A percentile compares a stretch with the other conserved stretches of the same genome.
phyloP scores from a whole-genome alignment of 2,113 vertebrate genomes.

The Gallinago media region DNA sequence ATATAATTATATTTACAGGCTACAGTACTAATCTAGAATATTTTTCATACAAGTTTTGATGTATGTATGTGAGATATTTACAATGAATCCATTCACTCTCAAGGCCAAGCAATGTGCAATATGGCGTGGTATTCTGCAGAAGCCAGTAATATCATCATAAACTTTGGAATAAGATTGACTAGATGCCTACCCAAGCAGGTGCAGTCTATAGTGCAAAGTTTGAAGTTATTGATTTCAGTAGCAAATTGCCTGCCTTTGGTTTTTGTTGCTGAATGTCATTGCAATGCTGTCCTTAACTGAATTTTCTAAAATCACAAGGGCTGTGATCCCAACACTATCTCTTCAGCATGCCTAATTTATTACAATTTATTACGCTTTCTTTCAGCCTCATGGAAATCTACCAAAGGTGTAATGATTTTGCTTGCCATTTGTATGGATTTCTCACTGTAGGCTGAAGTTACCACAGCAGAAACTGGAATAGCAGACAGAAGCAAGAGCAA shows the following conservation, averaged over 20 bases:
- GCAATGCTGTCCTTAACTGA: background rate
- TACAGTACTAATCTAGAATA: background rate
- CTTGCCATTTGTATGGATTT: background rate
- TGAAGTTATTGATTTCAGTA: background rate
- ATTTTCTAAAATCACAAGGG: background rate
- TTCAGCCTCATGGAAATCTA: background rate
- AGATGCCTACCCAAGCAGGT: background rate
- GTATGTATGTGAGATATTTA: background rate
- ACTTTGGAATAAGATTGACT: background rate
- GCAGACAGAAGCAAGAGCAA: background rate
- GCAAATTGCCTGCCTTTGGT: background rate
- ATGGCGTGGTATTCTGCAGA: background rate
- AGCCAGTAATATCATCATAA: background rate
- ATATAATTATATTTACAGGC: background rate
- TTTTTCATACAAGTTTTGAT: background rate
- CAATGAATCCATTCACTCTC: accelerated
- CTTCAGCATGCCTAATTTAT: background rate
- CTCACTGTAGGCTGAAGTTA: background rate
- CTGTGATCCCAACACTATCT: background rate
- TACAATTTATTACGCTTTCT: background rate
- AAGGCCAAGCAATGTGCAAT: background rate
- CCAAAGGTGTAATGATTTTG: background rate
- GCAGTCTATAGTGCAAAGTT: background rate
- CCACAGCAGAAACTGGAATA: background rate
- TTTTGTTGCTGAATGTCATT: background rate